Evolutionary conservation across 1,140 invertebrate genomes (phyloP), one percentile per base, ranked within the genome.

Genomic region (Zaprionus lachaisei): DNA sequence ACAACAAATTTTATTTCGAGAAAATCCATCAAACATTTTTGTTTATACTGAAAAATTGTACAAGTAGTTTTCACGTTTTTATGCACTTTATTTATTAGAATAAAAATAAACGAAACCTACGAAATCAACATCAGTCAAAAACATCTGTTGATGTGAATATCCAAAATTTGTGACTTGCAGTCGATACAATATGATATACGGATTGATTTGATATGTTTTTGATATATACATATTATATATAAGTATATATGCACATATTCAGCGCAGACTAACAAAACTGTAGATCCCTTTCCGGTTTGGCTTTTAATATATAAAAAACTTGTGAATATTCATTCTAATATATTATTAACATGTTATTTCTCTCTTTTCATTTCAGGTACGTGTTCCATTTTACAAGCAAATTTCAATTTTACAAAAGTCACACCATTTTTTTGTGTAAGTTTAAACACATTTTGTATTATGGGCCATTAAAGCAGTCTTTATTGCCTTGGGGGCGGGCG

Each of bases 371-470:
- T 72, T 72, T 24, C 73, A 76, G 73, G 73, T 76, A 76, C 55
- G 73, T 76, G 61, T 72, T 75, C 49, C 55, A 75, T 70, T 69
- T 71, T 71, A 17, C 34, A 34, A 55, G n/a, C 17, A 34, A 28
- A 71, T 38, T 64, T 44, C 57, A 54, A 51, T 51, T 51, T 20
- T 51, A 51, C 47, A 54, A 31, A 38, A 38, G 38, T 60, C n/a
- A 55, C 65, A 62, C 17, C 38, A 38, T 41, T 9, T 57, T 64
- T 57, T 62, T 37, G 60, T 71, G 67, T 75, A 71, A 75, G 72
- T 71, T 64, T 58, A 64, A 75, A 64, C 60, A 75, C 17, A 63
- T 70, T 74, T 74, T 24, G 54, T 38, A 60, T 74, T 31, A 73
- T 61, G 64, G 70, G 34, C 34, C 60, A 75, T 71, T 34, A 71